Conservation (phyloP, 2,888 invertebrate species). For the Oasisia sp. region DNA sequence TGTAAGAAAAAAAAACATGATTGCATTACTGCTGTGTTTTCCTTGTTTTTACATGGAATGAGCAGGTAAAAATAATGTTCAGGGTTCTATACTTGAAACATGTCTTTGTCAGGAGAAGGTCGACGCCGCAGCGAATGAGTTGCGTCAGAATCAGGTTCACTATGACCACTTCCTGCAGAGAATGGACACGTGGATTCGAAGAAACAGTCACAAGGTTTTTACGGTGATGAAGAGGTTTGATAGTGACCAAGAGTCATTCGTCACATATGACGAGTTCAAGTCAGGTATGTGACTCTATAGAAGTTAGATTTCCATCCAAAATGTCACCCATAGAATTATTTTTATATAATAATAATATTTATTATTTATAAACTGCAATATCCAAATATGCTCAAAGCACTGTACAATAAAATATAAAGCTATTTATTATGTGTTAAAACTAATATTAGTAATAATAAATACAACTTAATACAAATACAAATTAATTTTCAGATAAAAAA, state of each 20-base stretch:
- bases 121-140: conserved; percentile 44
- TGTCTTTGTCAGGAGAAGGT: neutral
- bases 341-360: neutral
- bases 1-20: too few species aligned
- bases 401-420: too few species aligned
- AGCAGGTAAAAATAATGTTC: neutral
- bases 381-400: too few species aligned
- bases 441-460: too few species aligned
- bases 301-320: neutral
- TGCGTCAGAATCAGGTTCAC: conserved; percentile 44
- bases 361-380: too few species aligned
- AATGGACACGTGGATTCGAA: conserved; percentile 56
- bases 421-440: too few species aligned
- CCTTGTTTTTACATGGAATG: neutral
- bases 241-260: conserved; percentile 50
- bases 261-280: conserved; percentile 59
- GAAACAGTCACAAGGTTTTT: conserved; percentile 45
- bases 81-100: neutral
- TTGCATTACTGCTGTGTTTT: too few species aligned
- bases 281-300: conserved; percentile 46
- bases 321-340: neutral
- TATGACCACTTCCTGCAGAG: conserved; percentile 52
- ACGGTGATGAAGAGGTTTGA: conserved; percentile 53
- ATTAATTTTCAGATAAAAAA: too few species aligned
- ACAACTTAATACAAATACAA: too few species aligned